Base-by-base conservation (phyloP, 2,113 vertebrate species). In the Paramormyrops kingsleyae region DNA sequence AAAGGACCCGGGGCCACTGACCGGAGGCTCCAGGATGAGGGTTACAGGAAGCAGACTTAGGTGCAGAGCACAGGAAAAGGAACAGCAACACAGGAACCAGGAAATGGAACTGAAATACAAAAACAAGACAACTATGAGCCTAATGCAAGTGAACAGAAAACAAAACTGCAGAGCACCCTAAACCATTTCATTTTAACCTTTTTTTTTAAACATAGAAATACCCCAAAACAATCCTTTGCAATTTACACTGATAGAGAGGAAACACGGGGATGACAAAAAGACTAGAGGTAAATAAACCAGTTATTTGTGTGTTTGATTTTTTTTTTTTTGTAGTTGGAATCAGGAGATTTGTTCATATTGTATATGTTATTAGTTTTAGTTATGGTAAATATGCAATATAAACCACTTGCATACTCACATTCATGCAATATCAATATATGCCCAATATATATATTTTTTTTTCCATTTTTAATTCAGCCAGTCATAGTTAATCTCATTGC, bases 391-490 rank as follows among this genome's bases (percentile, higher is more conserved):
- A 84, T 47, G 9, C 2, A n/a, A 47, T 84, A 47, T 1, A 44
- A 42, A 44, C 9, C 77, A 83, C 77, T 83, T 47, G 83, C 44
- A 47, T 47, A 24, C 8, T 4, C 83, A 47, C 83, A 84, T 84
- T 84, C 39, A 21, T 47, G 8, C 83, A 44, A 8, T 80, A 19
- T 77, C 70, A 77, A 5, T 77, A 8, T 80, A 66, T 66, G n/a
- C 13, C 70, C 9, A 31, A 35, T 39, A 17, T 17, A 80, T 19
- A 17, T 39, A 3, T 84, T 46, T 84, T 83, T 84, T 47, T 83
- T 83, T n/a, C 13, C 77, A 83, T 56, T 88, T 88, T 39, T 88
- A 59, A 59, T 59, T 88, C 53, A 19, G 46, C n/a, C 85, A 87
- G 87, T 88, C 31, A 39, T 56, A 52, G 35, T 59, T 88, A 27